A percentile compares a stretch with the other conserved stretches of the same genome.
Evolutionary conservation across 2,888 invertebrate genomes (phyloP).

Genomic region (Sympetrum striolatum): DNA sequence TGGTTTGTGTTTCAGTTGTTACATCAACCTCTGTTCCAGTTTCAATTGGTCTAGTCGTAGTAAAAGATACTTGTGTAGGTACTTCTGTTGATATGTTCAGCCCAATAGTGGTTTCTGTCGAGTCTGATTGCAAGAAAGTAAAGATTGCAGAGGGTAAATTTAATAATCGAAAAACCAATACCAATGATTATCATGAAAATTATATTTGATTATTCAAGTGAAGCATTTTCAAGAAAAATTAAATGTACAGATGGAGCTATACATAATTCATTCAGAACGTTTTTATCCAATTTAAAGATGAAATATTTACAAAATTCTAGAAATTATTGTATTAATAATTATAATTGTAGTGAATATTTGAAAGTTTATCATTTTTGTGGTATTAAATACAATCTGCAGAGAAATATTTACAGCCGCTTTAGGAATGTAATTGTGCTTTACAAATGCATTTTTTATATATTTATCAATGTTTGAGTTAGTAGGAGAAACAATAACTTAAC

Average conservation of each 20-base stretch:
- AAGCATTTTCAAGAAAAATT: background rate
- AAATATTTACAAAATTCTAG: background rate
- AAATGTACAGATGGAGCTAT: constrained; percentile 3
- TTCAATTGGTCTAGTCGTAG: constrained; percentile 44
- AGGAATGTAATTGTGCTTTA: background rate
- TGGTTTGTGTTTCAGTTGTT: constrained; percentile 3
- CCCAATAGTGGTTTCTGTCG: constrained; percentile 45
- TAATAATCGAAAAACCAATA: constrained; percentile 17
- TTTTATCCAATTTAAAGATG: background rate
- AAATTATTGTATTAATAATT: background rate
- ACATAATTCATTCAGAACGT: background rate
- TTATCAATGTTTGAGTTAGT: background rate
- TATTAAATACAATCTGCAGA: background rate
- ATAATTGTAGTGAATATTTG: background rate
- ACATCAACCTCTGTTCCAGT: constrained; percentile 45
- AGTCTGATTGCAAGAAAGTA: constrained; percentile 34
- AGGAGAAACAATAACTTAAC: background rate
- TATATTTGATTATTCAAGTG: background rate
- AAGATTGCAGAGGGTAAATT: constrained; percentile 31
- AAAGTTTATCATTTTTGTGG: background rate
- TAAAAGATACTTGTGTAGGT: constrained; percentile 44
- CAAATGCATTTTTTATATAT: background rate
- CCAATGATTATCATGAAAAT: background rate
- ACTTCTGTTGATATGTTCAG: constrained; percentile 37
- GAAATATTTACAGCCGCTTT: constrained; percentile 3